Base-by-base conservation (phyloP, 2,113 vertebrate genomes). In the Microcebus tavaratra region DNA sequence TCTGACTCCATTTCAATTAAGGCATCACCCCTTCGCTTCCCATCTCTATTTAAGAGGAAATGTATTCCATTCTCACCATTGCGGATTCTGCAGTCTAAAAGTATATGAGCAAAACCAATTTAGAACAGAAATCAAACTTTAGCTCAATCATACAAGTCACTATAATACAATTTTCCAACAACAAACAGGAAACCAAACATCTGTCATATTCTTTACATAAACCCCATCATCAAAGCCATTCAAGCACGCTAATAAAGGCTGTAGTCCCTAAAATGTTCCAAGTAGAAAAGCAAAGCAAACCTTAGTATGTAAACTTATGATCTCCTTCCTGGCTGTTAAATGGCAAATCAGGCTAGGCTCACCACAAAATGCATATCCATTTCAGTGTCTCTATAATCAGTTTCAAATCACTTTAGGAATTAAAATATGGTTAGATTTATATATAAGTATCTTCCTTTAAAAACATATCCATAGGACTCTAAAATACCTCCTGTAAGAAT, bases 1-100 rank as follows among this genome's bases (percentile, higher is more conserved):
- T 99, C 99, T 0, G 99, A 98, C 98, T 99, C 99, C 97, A 99
- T 89, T 98, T 99, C 99, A 1, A 99, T 98, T 97, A 99, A 98
- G 82, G 99, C 99, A 61, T 98, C 99, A 36, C 99, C 99, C 6
- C 98, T 98, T 48, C 99, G 99, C 91, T 99, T 99, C 48, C 99
- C 99, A 75, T 98, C 97, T 94, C 95, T 97, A 92, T 99, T 99
- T 93, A 98, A 67, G 12, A 99, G 99, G 90, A 99, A 98, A 97
- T 99, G 99, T 94, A 99, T 97, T 65, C 99, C 99, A 0, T 98
- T 98, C 96, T 98, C 97, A 17, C 99, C 99, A 0, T 99, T 99
- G 29, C 98, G 98, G 95, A 99, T 98, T 95, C 98, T 98, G 98
- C 99, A 99, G 18, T 99, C 99, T 99, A 96, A 93, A 97, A 98